These are phyloP conservation scores for Apeira syringaria DNA, from an alignment of 2,888 invertebrate genomes.

Conservation along the genomic window DNA sequence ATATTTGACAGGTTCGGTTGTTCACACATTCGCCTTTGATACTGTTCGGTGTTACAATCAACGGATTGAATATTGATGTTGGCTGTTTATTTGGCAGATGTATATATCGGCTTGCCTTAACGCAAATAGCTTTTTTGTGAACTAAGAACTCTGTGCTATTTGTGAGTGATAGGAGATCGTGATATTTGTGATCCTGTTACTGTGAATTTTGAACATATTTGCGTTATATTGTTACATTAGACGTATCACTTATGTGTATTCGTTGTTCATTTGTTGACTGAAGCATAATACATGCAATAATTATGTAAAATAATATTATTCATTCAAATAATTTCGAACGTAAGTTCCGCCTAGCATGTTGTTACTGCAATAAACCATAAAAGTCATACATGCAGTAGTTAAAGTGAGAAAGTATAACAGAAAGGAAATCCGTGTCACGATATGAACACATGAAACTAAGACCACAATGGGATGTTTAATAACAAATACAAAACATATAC, in stretches of 20 bases:
- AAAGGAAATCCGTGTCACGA: no score
- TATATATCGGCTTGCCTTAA: slow-evolving; percentile 1
- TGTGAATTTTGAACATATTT: not conserved
- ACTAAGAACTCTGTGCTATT: not conserved
- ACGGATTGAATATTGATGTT: slow-evolving; percentile 8
- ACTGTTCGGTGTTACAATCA: slow-evolving; percentile 6
- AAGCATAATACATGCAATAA: no score
- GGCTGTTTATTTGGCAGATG: slow-evolving; percentile 7
- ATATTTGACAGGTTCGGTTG: slow-evolving; percentile 59
- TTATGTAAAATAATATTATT: no score
- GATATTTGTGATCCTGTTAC: not conserved
- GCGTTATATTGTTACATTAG: not conserved
- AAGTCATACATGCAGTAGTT: no score
- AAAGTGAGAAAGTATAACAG: no score
- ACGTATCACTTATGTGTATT: not conserved
- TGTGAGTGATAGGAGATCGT: not conserved
- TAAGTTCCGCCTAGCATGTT: no score
- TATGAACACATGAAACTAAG: no score
- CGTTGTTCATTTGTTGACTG: no score
- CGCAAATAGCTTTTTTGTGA: not conserved
- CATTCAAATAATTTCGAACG: no score
- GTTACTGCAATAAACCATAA: no score
- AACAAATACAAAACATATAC: no score
- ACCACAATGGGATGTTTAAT: no score
- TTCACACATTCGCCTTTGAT: slow-evolving; percentile 14